Conservation (phyloP, 2,797 vertebrate genomes). For the Manis pentadactyla region DNA sequence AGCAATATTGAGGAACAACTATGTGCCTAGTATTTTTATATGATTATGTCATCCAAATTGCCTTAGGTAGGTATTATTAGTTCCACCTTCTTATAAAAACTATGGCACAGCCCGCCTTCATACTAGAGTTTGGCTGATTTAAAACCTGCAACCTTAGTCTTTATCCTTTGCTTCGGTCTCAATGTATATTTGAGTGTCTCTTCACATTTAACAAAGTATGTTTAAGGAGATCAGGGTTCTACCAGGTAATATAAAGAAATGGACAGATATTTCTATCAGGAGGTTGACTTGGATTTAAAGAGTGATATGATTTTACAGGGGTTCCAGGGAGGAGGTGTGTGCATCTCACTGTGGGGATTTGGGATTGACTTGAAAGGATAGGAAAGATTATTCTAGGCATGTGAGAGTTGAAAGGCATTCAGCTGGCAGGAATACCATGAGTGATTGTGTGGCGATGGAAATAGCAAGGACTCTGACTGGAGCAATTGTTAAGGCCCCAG, state of each 20-base stretch:
- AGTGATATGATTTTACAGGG: background rate
- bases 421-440: background rate
- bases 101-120: background rate
- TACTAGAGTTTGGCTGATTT: background rate
- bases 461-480: background rate
- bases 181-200: background rate
- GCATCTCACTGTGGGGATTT: background rate
- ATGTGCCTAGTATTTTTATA: background rate
- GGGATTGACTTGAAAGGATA: background rate
- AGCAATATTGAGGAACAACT: background rate
- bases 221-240: background rate
- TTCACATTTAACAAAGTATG: constrained; percentile 4
- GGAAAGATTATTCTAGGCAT: background rate
- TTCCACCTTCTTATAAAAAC: constrained; percentile 10
- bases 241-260: background rate
- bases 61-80: background rate
- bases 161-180: constrained; percentile 21
- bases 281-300: constrained; percentile 18
- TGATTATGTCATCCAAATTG: background rate
- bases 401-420: background rate
- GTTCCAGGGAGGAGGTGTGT: background rate
- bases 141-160: background rate
- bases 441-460: background rate
- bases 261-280: background rate
- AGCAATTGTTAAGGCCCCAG: background rate